phyloP scores from a whole-genome alignment of 2,888 invertebrate genomes.

The Icerya purchasi region DNA sequence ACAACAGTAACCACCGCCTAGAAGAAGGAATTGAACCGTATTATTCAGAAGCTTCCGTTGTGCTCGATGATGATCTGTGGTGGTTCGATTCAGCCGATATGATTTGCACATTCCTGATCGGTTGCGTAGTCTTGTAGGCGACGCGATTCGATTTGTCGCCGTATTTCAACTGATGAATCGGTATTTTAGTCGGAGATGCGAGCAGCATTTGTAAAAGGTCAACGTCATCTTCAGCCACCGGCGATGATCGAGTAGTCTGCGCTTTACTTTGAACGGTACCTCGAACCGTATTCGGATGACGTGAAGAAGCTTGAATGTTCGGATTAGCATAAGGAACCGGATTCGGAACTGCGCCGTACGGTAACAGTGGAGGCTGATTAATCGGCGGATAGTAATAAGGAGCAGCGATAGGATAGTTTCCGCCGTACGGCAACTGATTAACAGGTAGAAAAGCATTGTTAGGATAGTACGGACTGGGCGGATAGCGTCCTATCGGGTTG shows the following conservation, averaged over 20 bases:
- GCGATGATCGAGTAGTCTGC: constrained; percentile 6
- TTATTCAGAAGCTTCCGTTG: no score
- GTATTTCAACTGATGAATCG: constrained; percentile 7
- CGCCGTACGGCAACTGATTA: constrained; percentile 5
- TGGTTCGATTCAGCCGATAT: constrained; percentile 10
- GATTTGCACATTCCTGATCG: constrained; percentile 20
- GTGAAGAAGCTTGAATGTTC: constrained; percentile 16
- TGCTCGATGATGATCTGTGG: not conserved
- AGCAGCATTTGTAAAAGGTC: constrained; percentile 20
- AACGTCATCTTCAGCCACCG: constrained; percentile 11
- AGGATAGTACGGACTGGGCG: not conserved
- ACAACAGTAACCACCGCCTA: no score
- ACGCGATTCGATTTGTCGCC: constrained; percentile 7
- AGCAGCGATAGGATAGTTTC: constrained; percentile 12
- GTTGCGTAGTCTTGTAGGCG: constrained; percentile 9
- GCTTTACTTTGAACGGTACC: constrained; percentile 3
- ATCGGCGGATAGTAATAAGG: constrained; percentile 6
- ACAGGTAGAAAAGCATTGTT: constrained; percentile 6
- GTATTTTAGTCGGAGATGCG: constrained; percentile 13
- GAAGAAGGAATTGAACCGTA: no score
- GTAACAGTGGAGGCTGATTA: constrained; percentile 3
- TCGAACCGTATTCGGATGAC: constrained; percentile 5
- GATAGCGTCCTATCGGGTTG: not conserved
- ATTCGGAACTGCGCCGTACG: constrained; percentile 8
- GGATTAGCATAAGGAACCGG: constrained; percentile 11